These are phyloP conservation scores for Prochilodus magdalenae DNA, from an alignment of 2,113 vertebrate species.

Conservation along the genomic window DNA sequence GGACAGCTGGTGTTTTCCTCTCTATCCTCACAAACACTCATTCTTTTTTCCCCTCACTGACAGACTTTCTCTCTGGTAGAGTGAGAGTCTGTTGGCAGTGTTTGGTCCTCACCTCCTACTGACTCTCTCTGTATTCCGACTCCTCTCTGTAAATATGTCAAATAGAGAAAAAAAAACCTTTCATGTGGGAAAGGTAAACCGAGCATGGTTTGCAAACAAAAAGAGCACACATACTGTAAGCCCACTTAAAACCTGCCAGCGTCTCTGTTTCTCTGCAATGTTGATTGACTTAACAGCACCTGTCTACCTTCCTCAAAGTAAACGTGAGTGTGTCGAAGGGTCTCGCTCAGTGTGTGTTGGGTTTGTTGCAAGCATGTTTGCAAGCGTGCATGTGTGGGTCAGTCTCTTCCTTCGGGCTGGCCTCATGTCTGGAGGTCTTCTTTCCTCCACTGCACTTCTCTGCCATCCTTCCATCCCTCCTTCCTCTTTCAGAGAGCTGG, in stretches of 20 bases:
- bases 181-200: not conserved
- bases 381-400: constrained; percentile 24
- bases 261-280: not conserved
- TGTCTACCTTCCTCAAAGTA: not conserved
- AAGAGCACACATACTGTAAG: not conserved
- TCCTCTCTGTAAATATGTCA: constrained; percentile 8
- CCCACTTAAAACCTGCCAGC: not conserved
- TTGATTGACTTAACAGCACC: not conserved
- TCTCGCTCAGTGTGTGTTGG: not conserved
- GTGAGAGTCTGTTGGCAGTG: constrained; percentile 3
- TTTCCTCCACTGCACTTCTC: constrained; percentile 39
- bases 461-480: constrained; percentile 51
- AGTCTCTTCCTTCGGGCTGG: constrained; percentile 38
- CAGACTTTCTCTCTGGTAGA: not conserved
- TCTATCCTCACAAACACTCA: not conserved
- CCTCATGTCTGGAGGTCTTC: constrained; percentile 52
- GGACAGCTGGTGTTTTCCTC: too few species aligned
- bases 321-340: not conserved
- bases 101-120: not conserved
- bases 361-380: constrained; percentile 26
- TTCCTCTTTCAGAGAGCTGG: constrained; percentile 36
- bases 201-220: constrained; percentile 8
- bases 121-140: constrained; percentile 1
- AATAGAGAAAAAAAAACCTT: not conserved
- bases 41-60: constrained; percentile 7